Evolutionary conservation across 2,113 vertebrate species (phyloP), one percentile per base, ranked within the genome.

Genomic region (Cyphomyrus discorhynchus): DNA sequence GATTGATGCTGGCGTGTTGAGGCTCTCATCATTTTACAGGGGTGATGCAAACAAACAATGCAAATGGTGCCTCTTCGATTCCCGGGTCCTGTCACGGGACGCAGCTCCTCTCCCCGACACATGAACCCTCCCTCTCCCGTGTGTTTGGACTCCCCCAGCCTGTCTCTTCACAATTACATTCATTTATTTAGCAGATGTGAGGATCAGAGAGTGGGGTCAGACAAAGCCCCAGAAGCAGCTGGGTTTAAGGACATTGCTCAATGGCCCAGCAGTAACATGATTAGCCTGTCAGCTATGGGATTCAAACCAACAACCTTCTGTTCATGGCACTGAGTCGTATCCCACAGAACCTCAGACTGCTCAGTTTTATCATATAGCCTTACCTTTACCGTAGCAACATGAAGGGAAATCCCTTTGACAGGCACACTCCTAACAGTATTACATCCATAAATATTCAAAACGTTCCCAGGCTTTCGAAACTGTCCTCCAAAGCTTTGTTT

Each of bases 371-470:
- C 31, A 13, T 31, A 31, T 31, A 66, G 62, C n/a, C n/a, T 66
- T 66, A 77, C 31, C 70, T 77, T 77, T 77, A 77, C 70, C 15
- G 35, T 39, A 74, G 35, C 31, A 0, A 19, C 31, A 77, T 39
- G 27, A 77, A 77, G 11, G 70, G 5, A 39, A 77, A 77, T 35
- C 31, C 31, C 31, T 39, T 74, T 74, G 70, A 35, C 70, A 35
- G 70, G 31, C 15, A 77, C 70, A 31, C 11, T 9, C 62, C 62
- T 27, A 66, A 74, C 35, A 77, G 70, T 77, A 77, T 77, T 77
- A 77, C 31, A 77, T 77, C 70, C 70, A 39, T 77, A 77, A 77
- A 84, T 84, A 45, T 84, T 84, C 80, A 84, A 47, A 84, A 84
- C 21, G 17, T 84, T 47, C 9, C 80, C 70, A 39, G 31, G 70